Conservation (phyloP, 1,140 invertebrate species). For the Acromyrmex echinatior region DNA sequence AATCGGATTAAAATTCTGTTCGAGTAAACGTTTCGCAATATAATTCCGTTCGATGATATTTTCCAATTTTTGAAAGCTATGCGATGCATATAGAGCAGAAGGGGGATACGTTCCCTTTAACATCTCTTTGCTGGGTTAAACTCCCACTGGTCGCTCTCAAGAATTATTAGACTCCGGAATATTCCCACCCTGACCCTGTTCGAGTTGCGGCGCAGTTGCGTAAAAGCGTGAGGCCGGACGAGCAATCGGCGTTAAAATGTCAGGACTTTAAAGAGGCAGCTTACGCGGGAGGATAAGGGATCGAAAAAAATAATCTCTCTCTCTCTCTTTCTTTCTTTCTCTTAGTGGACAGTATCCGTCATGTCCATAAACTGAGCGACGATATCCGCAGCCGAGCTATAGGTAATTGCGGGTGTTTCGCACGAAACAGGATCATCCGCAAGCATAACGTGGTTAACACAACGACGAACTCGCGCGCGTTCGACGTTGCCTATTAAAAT, state of each 20-base stretch:
- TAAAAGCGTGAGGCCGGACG: conserved; percentile 34
- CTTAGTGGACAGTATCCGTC: conserved; percentile 20
- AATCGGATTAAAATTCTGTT: conserved; percentile 30
- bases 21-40: not conserved
- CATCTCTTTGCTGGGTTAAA: not conserved
- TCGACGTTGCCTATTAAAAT: conserved; percentile 53
- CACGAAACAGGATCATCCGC: conserved; percentile 32
- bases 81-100: not conserved
- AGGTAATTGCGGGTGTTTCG: conserved; percentile 45
- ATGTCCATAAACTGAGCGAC: conserved; percentile 8
- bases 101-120: conserved; percentile 23
- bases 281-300: not conserved
- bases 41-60: conserved; percentile 17
- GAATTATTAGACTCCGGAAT: conserved; percentile 48
- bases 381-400: conserved; percentile 4
- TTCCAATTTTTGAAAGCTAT: not conserved
- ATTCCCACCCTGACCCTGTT: conserved; percentile 33
- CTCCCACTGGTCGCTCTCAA: conserved; percentile 2
- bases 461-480: conserved; percentile 1
- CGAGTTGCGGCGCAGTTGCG: conserved; percentile 46
- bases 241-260: conserved; percentile 53
- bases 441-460: conserved; percentile 42
- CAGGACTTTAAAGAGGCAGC: not conserved
- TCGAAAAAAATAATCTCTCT: not conserved
- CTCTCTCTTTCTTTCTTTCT: not conserved